phyloP scores from a whole-genome alignment of 2,797 vertebrate species.

The Pachyuromys duprasi region DNA sequence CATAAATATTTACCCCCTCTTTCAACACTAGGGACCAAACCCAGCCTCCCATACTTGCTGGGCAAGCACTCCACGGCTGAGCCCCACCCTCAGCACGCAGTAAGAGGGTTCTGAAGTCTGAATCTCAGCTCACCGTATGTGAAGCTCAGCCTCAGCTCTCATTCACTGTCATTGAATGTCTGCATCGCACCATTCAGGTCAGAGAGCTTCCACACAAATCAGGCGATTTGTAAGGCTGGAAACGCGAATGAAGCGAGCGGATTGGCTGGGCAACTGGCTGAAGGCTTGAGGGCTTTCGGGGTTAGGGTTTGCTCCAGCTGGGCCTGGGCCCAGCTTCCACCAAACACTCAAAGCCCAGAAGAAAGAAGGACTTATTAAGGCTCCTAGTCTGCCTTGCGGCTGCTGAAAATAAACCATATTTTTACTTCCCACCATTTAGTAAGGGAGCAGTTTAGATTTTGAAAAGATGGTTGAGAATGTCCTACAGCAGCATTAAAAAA shows the following conservation, averaged over 20 bases:
- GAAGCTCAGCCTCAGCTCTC: background rate
- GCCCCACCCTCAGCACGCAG: background rate
- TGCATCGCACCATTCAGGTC: background rate
- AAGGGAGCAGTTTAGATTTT: background rate
- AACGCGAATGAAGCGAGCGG: background rate
- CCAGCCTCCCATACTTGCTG: background rate
- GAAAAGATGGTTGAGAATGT: background rate
- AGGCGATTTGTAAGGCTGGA: background rate
- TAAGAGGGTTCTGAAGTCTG: background rate
- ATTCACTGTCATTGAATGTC: background rate
- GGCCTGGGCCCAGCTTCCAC: background rate
- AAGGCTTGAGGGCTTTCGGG: background rate
- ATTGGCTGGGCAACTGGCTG: background rate
- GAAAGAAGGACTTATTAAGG: background rate
- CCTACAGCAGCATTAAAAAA: background rate
- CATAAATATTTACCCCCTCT: background rate
- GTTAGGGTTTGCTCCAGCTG: fast-evolving
- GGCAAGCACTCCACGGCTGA: background rate
- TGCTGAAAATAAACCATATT: background rate
- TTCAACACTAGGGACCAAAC: background rate
- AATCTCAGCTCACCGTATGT: background rate
- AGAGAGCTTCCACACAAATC: background rate
- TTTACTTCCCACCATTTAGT: background rate
- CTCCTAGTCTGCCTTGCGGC: fast-evolving
- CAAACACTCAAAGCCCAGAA: background rate